A percentile compares a stretch with the other conserved stretches of the same genome.
phyloP scores from a whole-genome alignment of 2,888 invertebrate genomes.

The Macaria notata region DNA sequence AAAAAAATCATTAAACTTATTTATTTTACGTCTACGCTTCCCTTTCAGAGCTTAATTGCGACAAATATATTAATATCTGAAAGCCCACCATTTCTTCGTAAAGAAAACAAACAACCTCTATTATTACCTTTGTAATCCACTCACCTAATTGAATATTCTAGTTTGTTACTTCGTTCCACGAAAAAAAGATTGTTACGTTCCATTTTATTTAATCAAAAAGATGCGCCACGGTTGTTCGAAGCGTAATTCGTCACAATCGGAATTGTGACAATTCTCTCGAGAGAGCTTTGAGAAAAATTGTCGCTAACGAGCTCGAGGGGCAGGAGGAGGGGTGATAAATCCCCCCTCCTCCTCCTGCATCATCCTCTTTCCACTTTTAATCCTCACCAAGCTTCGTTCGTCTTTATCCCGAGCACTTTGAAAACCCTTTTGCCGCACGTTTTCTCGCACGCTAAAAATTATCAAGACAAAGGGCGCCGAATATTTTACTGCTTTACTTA shows the following conservation, averaged over 20 bases:
- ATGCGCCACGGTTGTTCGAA: conserved; percentile 55
- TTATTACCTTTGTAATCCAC: background rate
- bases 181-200: conserved; percentile 39
- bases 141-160: conserved; percentile 20
- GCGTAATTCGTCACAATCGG: conserved; percentile 78
- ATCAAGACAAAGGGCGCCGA: conserved; percentile 64
- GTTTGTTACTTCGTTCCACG: conserved; percentile 13
- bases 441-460: conserved; percentile 69
- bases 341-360: conserved; percentile 41
- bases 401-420: conserved; percentile 72
- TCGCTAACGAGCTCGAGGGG: conserved; percentile 73
- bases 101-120: conserved; percentile 1
- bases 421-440: conserved; percentile 71
- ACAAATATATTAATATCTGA: no score
- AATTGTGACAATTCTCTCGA: conserved; percentile 75
- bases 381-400: conserved; percentile 51
- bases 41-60: no score
- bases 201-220: conserved; percentile 62
- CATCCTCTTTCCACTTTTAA: conserved; percentile 59
- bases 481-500: conserved; percentile 45
- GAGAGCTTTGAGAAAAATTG: conserved; percentile 80
- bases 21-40: no score
- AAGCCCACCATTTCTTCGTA: no score
- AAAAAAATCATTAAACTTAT: no score
- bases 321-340: background rate